phyloP scores from a whole-genome alignment of 2,797 vertebrate species.

The Zenarchopterus dispar region DNA sequence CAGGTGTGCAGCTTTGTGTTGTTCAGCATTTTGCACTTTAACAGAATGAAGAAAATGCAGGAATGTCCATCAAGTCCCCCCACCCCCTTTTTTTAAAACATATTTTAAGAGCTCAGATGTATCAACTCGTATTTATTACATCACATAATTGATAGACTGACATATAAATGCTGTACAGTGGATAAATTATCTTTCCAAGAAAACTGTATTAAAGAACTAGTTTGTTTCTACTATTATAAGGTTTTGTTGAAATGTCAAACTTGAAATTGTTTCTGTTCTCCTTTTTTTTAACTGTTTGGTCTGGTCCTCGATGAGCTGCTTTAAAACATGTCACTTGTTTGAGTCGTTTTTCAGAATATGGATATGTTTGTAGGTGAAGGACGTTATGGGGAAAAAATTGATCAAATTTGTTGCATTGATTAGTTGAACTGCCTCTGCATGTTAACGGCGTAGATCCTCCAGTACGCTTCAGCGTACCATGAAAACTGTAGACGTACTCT shows the following conservation, averaged over 20 bases:
- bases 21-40: conserved; percentile 73
- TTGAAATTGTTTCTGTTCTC: conserved; percentile 22
- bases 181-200: conserved; percentile 45
- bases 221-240: conserved; percentile 26
- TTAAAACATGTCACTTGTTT: not conserved
- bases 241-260: conserved; percentile 25
- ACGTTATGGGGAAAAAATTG: conserved; percentile 17
- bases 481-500: conserved; percentile 19
- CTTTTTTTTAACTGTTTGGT: conserved; percentile 10
- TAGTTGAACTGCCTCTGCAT: conserved; percentile 42
- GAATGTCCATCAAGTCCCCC: conserved; percentile 31
- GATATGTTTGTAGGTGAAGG: conserved; percentile 35
- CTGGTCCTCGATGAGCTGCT: conserved; percentile 8
- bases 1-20: conserved; percentile 46
- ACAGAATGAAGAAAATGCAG: conserved; percentile 26
- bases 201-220: conserved; percentile 23
- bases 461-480: conserved; percentile 23
- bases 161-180: conserved; percentile 42
- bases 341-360: conserved; percentile 20
- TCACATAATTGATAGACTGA: conserved; percentile 31
- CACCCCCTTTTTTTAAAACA: conserved; percentile 15
- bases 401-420: conserved; percentile 4
- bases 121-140: conserved; percentile 29
- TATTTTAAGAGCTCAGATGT: conserved; percentile 11
- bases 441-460: conserved; percentile 25